Base-by-base conservation (phyloP, 2,888 invertebrate genomes). In the Brachynemurus nebulosus region DNA sequence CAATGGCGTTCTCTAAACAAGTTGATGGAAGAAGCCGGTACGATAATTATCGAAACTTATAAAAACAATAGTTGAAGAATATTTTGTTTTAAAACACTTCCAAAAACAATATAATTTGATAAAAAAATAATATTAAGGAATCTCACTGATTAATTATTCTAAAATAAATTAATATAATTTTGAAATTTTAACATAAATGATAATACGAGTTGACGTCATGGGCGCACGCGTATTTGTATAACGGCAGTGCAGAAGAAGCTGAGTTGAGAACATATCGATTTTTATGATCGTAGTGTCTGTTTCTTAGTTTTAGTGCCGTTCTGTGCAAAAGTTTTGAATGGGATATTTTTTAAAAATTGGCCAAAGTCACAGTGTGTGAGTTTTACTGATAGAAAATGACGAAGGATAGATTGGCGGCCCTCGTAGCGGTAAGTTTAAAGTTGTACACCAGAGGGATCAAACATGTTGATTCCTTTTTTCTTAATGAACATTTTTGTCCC, bases 371-470 rank as follows among this genome's bases (percentile, higher is more conserved):
- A 71, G 73, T 73, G 74, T 74, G 77, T 76, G 74, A 74, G 71
- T 68, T 56, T 55, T 58, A 66, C 68, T 67, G 65, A 61, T 68
- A 67, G 68, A 77, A 64, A 69, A 91, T 90, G 90, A 90, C 90
- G 74, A 91, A 91, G 81, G 91, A 91, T 78, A 89, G 90, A 82
- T 82, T 91, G 78, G 89, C 89, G 74, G 91, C 90, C 70, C 80
- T 91, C 62, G 88, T 88, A 75, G 90, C 90, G 80, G 88, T 86
- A 74, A 80, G 84, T 44, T 44, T 44, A 23, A 44, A 44, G 44
- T 44, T 44, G 25, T 44, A 44, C 30, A 44, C 44, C 44, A 44
- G 44, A 44, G 44, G 27, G 44, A 40, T 49, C 47, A 47, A 49
- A 49, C 49, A 49, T 49, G 49, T 49, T 49, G 25, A 30, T 44